Percentiles rank a stretch among this genome's conserved stretches.
These are phyloP conservation scores for Callimorpha dominula DNA, from an alignment of 2,888 invertebrate genomes.

Conservation along the genomic window DNA sequence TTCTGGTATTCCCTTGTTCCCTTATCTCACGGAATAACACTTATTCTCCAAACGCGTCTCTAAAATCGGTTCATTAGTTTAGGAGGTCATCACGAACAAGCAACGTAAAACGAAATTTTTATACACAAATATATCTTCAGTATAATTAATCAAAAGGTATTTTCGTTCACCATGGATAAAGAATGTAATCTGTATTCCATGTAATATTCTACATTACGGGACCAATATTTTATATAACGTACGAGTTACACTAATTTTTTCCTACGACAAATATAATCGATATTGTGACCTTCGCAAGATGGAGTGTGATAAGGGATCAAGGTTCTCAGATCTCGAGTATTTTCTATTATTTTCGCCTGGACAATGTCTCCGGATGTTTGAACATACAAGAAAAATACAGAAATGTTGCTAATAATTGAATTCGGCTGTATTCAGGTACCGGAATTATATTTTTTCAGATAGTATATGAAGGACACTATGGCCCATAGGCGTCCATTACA, in stretches of 20 bases:
- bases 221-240: slow-evolving; percentile 39
- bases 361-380: not conserved
- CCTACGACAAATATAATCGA: slow-evolving; percentile 29
- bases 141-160: too few relatives aligned
- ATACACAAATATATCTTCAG: too few relatives aligned
- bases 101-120: too few relatives aligned
- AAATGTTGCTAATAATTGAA: not conserved
- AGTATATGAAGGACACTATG: not conserved
- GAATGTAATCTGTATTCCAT: not conserved
- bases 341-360: not conserved
- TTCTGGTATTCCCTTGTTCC: too few relatives aligned
- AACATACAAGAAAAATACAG: not conserved
- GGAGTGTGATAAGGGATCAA: slow-evolving; percentile 17
- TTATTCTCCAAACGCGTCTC: too few relatives aligned
- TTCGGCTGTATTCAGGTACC: not conserved
- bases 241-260: slow-evolving; percentile 35
- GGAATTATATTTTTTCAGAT: not conserved
- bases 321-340: slow-evolving; percentile 13
- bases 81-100: too few relatives aligned
- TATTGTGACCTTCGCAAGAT: slow-evolving; percentile 13
- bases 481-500: too few relatives aligned
- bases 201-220: not conserved
- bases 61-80: too few relatives aligned
- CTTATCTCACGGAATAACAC: too few relatives aligned
- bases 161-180: not conserved